Conservation (phyloP, 2,888 invertebrate genomes). For the Mechanitis messenoides region DNA sequence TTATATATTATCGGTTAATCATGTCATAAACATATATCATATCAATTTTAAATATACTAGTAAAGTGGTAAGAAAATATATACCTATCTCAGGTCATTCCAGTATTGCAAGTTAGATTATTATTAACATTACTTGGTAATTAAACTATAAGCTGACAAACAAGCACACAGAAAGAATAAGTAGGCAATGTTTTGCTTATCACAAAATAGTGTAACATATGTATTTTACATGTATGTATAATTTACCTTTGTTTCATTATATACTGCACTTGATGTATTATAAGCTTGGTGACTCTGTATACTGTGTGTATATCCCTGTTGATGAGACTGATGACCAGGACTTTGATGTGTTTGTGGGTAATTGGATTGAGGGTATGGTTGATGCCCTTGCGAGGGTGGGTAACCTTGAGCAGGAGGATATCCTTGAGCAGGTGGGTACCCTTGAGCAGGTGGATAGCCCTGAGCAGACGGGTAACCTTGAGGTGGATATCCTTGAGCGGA, state of each 20-base stretch:
- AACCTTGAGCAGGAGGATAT: constrained; percentile 36
- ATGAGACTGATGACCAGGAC: constrained; percentile 39
- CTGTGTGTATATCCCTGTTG: constrained; percentile 50
- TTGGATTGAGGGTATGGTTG: constrained; percentile 37
- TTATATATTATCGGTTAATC: no score
- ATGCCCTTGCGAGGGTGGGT: constrained; percentile 41
- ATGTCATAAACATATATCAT: no score
- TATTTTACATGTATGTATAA: constrained; percentile 30
- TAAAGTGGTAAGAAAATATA: no score
- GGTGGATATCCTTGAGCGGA: constrained; percentile 34
- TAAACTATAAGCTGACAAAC: constrained; percentile 4
- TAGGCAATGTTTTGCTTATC: constrained; percentile 54
- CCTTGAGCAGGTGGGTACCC: constrained; percentile 36
- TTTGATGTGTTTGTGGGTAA: constrained; percentile 36
- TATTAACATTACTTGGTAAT: no score
- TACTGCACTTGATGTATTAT: constrained; percentile 45
- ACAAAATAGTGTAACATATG: constrained; percentile 37
- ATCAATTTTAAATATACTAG: no score
- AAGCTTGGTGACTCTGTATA: constrained; percentile 45
- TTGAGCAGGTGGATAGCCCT: constrained; percentile 36
- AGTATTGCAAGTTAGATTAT: no score
- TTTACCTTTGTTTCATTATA: constrained; percentile 54
- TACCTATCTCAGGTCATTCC: no score
- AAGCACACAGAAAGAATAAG: constrained; percentile 17
- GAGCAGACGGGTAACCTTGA: constrained; percentile 36